Evolutionary conservation across 2,888 invertebrate species (phyloP).

Genomic region (Leptarthrus brevirostris): DNA sequence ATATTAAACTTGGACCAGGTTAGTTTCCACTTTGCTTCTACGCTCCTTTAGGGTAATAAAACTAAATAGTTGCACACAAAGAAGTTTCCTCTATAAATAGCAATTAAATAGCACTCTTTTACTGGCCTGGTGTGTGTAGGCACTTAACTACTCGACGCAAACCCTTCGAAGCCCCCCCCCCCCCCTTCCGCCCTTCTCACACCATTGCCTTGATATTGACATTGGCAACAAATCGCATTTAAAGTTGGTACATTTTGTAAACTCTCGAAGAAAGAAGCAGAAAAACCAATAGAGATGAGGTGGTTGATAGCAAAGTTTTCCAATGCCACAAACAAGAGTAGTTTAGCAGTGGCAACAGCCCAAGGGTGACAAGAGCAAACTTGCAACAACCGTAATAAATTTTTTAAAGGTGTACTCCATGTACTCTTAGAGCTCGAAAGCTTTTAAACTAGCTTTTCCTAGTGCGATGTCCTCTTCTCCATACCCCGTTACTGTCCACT

Average conservation of each 20-base stretch:
- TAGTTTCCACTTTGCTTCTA: background rate
- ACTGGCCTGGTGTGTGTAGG: background rate
- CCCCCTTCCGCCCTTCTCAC: background rate
- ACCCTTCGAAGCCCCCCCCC: background rate
- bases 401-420: conserved; percentile 26
- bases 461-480: background rate
- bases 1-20: background rate
- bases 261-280: background rate
- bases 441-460: conserved; percentile 2
- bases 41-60: background rate
- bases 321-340: conserved; percentile 15
- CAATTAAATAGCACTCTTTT: conserved; percentile 4
- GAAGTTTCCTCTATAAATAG: conserved; percentile 17
- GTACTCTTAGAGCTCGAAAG: background rate
- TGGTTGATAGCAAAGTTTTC: conserved; percentile 14
- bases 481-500: conserved; percentile 1
- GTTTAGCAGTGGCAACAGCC: conserved; percentile 15
- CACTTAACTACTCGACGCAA: background rate
- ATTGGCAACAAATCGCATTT: conserved; percentile 18
- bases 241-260: background rate
- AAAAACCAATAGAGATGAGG: conserved; percentile 18
- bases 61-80: background rate
- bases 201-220: conserved; percentile 17
- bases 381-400: conserved; percentile 25
- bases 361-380: conserved; percentile 16